Evolutionary conservation across 2,797 vertebrate genomes (phyloP).

Genomic region (Avahi laniger): DNA sequence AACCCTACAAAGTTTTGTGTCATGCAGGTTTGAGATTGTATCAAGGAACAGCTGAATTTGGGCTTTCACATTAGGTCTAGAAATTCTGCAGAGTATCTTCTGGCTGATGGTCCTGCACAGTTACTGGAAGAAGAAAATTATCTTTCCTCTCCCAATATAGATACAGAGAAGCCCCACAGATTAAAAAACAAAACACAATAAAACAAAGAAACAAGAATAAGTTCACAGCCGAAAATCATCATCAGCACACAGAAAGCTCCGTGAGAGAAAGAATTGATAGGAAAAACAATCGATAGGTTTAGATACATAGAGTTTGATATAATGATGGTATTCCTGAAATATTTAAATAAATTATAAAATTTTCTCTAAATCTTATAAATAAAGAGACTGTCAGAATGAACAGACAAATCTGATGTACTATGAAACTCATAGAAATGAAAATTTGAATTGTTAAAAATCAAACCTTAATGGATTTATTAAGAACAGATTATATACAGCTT

Average conservation of each 20-base stretch:
- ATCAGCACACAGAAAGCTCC: neutral
- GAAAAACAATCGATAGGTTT: neutral
- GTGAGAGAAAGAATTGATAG: neutral
- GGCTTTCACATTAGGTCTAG: neutral
- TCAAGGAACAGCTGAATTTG: neutral
- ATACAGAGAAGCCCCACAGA: neutral
- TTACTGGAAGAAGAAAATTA: neutral
- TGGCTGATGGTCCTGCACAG: neutral
- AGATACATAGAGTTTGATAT: neutral
- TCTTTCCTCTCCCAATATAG: neutral
- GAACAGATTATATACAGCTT: neutral
- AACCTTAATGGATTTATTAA: neutral
- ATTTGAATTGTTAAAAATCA: neutral
- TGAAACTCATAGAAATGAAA: neutral
- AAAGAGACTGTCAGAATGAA: neutral
- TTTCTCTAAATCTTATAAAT: too few relatives aligned
- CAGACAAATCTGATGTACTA: neutral
- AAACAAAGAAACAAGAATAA: neutral
- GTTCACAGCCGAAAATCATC: neutral
- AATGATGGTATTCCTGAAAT: neutral
- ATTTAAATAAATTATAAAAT: neutral
- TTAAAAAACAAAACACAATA: neutral
- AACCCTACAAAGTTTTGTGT: neutral
- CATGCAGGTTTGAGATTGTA: neutral
- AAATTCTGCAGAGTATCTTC: neutral